Conservation (phyloP, 2,113 vertebrate genomes). For the Phyllostomus hastatus region DNA sequence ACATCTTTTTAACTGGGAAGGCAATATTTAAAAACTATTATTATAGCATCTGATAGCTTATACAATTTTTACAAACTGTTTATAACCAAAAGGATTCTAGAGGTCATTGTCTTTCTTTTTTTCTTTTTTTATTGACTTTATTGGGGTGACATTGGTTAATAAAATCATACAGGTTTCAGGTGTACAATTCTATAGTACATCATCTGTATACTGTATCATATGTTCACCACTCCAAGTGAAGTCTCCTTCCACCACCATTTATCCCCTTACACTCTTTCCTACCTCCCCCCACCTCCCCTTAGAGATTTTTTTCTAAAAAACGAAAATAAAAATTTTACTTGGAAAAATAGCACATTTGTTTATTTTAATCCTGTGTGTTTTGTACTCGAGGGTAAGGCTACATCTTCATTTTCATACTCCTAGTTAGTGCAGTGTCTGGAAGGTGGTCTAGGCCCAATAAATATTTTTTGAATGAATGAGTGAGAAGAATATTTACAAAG, state of each 20-base stretch:
- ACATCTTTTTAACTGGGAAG: background rate
- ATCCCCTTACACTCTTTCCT: too few species aligned
- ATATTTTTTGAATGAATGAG: slow-evolving; percentile 24
- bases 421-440: background rate
- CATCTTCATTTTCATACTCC: background rate
- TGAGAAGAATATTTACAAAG: background rate
- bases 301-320: background rate
- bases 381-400: background rate
- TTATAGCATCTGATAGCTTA: background rate
- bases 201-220: too few species aligned
- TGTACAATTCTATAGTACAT: too few species aligned
- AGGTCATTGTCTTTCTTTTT: background rate
- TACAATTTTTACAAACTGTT: background rate
- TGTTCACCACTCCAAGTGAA: too few species aligned
- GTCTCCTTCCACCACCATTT: too few species aligned
- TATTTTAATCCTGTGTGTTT: slow-evolving; percentile 11
- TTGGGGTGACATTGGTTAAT: too few species aligned
- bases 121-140: too few species aligned
- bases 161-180: too few species aligned
- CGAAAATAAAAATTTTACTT: background rate
- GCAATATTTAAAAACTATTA: background rate
- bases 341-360: background rate
- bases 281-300: background rate
- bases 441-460: background rate
- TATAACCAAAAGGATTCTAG: background rate